Conservation (phyloP, 2,113 vertebrate species). For the Bettongia penicillata region DNA sequence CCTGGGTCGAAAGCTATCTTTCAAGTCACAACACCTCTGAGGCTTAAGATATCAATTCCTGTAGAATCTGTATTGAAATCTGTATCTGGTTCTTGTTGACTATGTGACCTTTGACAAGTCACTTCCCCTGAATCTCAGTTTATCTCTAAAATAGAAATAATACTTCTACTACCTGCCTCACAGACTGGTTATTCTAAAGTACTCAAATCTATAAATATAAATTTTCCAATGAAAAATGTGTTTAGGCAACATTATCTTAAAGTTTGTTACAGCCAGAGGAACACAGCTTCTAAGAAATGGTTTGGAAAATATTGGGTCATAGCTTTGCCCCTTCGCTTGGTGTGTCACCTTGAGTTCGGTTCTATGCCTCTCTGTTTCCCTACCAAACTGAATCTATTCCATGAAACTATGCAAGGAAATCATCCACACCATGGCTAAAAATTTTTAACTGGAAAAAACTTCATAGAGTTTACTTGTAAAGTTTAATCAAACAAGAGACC, state of each 20-base stretch:
- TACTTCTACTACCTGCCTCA: too few relatives aligned
- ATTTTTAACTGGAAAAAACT: not conserved
- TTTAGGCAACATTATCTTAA: constrained; percentile 42
- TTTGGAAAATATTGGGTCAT: not conserved
- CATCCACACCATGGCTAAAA: not conserved
- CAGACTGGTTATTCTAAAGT: too few relatives aligned
- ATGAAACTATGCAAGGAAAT: not conserved
- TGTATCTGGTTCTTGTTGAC: too few relatives aligned
- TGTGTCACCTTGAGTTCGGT: not conserved
- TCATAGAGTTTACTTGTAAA: not conserved
- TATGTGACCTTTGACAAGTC: too few relatives aligned
- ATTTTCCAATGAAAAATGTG: constrained; percentile 51
- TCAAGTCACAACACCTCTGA: too few relatives aligned
- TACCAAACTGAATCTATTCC: constrained; percentile 43
- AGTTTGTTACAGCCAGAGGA: constrained; percentile 21
- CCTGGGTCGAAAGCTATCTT: too few relatives aligned
- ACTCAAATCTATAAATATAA: not conserved
- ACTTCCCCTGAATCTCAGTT: too few relatives aligned
- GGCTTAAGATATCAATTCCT: too few relatives aligned
- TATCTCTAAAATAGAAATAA: too few relatives aligned
- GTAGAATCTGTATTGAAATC: not conserved
- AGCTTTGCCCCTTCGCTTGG: not conserved
- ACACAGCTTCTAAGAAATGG: not conserved
- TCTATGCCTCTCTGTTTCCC: not conserved
- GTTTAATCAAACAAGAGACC: not conserved